A percentile compares a stretch with the other conserved stretches of the same genome.
phyloP scores from a whole-genome alignment of 2,113 vertebrate genomes.

The Cephalopterus ornatus region DNA sequence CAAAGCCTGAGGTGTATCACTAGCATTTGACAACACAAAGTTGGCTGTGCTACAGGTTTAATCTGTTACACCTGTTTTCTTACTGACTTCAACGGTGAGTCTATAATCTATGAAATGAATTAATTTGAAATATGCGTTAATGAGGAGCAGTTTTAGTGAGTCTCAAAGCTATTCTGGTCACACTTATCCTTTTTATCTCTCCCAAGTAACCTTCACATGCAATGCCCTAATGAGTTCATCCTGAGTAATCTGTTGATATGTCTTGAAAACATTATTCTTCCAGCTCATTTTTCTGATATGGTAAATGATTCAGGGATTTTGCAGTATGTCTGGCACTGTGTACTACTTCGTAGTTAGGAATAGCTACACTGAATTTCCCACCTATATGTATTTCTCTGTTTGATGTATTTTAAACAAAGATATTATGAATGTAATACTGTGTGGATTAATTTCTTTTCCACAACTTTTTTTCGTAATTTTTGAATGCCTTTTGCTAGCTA shows the following conservation, averaged over 20 bases:
- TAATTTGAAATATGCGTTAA: background rate
- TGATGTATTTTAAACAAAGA: background rate
- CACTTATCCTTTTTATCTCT: background rate
- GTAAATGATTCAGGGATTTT: background rate
- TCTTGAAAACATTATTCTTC: background rate
- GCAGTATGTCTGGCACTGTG: background rate
- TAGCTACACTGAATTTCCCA: background rate
- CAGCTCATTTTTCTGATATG: background rate
- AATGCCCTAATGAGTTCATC: background rate
- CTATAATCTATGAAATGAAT: background rate
- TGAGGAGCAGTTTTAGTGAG: background rate
- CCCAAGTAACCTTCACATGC: background rate
- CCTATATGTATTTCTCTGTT: fast-evolving
- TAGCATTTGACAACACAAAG: background rate
- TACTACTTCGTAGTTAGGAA: background rate
- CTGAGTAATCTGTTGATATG: background rate
- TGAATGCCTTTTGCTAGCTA: background rate
- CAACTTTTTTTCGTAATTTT: background rate
- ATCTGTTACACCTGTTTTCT: background rate
- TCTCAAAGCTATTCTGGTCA: background rate
- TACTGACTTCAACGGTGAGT: background rate
- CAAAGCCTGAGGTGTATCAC: background rate
- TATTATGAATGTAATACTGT: background rate
- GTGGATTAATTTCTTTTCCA: background rate
- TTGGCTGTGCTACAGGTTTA: background rate